Conservation (phyloP, 2,797 vertebrate species). For the Numenius phaeopus region DNA sequence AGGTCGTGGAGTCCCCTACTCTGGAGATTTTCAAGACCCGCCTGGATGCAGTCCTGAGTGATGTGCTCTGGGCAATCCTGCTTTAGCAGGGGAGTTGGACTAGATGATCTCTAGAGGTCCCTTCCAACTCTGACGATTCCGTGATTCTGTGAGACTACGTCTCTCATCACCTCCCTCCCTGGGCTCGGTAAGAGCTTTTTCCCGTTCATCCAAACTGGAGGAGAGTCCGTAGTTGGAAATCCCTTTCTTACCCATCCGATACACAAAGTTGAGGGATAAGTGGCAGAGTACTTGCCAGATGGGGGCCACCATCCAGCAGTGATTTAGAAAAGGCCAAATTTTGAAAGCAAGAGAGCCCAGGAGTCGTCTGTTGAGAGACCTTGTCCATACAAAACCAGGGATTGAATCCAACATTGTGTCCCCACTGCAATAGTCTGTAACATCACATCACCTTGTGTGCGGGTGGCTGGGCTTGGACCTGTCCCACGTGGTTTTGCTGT, state of each 20-base stretch:
- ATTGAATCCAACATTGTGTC: fast-evolving
- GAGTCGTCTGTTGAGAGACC: background rate
- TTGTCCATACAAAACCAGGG: background rate
- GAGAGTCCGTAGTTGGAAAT: background rate
- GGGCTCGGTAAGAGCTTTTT: background rate
- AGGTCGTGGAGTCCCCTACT: too few relatives aligned
- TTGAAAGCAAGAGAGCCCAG: background rate
- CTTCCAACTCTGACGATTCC: too few relatives aligned
- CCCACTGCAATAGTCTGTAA: background rate
- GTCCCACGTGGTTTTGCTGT: background rate
- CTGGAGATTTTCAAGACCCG: too few relatives aligned
- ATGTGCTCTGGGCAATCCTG: too few relatives aligned
- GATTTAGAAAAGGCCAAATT: background rate
- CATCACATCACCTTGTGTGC: fast-evolving
- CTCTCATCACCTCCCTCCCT: background rate
- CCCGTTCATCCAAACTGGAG: background rate
- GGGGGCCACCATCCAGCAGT: background rate
- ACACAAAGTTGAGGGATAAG: background rate
- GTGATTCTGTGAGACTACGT: background rate
- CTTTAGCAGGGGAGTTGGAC: too few relatives aligned
- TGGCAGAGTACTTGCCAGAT: background rate
- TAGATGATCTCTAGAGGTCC: too few relatives aligned
- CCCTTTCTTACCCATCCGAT: background rate
- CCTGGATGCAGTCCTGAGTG: too few relatives aligned
- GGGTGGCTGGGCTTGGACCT: background rate